Evolutionary conservation across 2,888 invertebrate genomes (phyloP).

Genomic region (Leptinotarsa haldemani): DNA sequence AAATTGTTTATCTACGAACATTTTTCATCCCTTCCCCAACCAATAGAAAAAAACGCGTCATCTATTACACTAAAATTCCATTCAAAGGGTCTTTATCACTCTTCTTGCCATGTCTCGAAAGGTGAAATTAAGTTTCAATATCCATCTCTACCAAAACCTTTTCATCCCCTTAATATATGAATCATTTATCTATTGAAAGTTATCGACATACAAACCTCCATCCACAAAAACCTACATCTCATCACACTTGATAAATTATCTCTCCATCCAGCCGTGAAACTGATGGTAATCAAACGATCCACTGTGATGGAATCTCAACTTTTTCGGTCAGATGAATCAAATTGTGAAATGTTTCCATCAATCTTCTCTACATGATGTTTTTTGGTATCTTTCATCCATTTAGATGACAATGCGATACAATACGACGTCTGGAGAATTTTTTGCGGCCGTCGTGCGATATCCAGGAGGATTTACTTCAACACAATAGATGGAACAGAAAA

Average conservation of each 20-base stretch:
- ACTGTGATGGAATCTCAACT: constrained; percentile 3
- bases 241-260: constrained; percentile 15
- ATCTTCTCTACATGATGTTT: background rate
- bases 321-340: constrained; percentile 15
- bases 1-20: too few species aligned
- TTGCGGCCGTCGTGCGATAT: background rate
- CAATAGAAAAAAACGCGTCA: too few species aligned
- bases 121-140: too few species aligned
- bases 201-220: constrained; percentile 2
- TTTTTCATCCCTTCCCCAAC: too few species aligned
- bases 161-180: background rate
- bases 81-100: too few species aligned
- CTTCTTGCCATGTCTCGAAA: too few species aligned
- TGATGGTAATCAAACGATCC: constrained; percentile 13
- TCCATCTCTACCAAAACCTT: background rate
- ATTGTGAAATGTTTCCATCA: constrained; percentile 12
- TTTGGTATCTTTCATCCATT: constrained; percentile 3
- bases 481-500: constrained; percentile 1
- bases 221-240: background rate
- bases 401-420: constrained; percentile 10
- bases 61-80: too few species aligned
- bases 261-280: background rate
- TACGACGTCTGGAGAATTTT: constrained; percentile 16
- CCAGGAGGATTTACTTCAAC: background rate
- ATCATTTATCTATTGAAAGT: background rate